Conservation (phyloP, 2,113 vertebrate species). For the Sitta europaea region DNA sequence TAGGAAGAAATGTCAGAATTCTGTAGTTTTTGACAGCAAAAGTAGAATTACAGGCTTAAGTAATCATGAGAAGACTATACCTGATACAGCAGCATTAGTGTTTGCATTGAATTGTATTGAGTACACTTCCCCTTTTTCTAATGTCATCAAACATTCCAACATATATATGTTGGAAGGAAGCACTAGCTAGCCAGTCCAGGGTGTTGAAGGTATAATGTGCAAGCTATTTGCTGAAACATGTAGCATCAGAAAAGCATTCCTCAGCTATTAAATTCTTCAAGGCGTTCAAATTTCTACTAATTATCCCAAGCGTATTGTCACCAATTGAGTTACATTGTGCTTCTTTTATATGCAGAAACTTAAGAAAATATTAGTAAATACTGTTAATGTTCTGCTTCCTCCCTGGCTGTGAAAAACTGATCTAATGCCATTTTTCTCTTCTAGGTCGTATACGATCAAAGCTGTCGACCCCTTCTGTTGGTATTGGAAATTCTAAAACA, state of each 20-base stretch:
- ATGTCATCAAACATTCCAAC: neutral
- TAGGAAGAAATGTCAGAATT: neutral
- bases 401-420: neutral
- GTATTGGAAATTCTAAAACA: slow-evolving; percentile 78
- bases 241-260: neutral
- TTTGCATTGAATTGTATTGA: neutral
- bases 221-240: neutral
- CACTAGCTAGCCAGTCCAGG: neutral
- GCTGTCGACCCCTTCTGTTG: slow-evolving; percentile 78
- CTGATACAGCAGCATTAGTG: neutral
- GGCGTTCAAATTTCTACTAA: slow-evolving; percentile 50
- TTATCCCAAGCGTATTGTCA: neutral
- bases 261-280: neutral
- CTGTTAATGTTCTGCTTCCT: neutral
- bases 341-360: neutral
- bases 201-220: neutral
- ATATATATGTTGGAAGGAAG: neutral
- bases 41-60: neutral
- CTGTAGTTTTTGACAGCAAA: neutral
- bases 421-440: slow-evolving; percentile 3
- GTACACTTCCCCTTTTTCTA: neutral
- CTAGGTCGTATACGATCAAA: slow-evolving; percentile 88
- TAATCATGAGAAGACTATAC: neutral
- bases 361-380: neutral
- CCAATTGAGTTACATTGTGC: neutral